phyloP scores from a whole-genome alignment of 2,797 vertebrate species.

The Notamacropus eugenii region DNA sequence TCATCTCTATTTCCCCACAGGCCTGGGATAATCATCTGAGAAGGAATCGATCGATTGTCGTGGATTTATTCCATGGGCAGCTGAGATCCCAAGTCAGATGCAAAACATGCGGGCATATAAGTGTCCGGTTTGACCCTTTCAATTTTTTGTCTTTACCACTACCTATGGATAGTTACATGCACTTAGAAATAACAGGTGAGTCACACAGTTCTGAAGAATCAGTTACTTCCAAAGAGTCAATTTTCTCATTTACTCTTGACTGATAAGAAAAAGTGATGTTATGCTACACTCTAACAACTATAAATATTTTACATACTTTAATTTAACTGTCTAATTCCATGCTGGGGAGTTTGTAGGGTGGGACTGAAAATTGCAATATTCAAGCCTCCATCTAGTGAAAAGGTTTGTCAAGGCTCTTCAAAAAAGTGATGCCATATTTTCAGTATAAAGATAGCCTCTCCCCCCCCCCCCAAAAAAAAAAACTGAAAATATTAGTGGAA shows the following conservation, averaged over 20 bases:
- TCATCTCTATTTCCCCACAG: slow-evolving; percentile 81
- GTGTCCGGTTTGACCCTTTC: slow-evolving; percentile 98
- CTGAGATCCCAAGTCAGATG: slow-evolving; percentile 99
- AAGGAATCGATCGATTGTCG: slow-evolving; percentile 97
- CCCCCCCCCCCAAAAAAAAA: too few species aligned
- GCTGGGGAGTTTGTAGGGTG: slow-evolving; percentile 31
- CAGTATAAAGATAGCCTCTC: not conserved
- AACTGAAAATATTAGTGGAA: not conserved
- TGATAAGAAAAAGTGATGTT: slow-evolving; percentile 40
- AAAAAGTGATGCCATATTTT: not conserved
- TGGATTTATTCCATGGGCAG: slow-evolving; percentile 98
- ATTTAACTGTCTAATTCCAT: slow-evolving; percentile 33
- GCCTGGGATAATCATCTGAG: slow-evolving; percentile 99
- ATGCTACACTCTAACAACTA: slow-evolving; percentile 28
- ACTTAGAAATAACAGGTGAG: slow-evolving; percentile 98
- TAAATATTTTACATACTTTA: slow-evolving; percentile 40
- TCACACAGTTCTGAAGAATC: slow-evolving; percentile 50
- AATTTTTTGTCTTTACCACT: slow-evolving; percentile 98
- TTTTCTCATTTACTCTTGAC: slow-evolving; percentile 48
- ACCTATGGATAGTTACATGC: slow-evolving; percentile 99
- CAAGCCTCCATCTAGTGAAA: not conserved
- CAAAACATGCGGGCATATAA: slow-evolving; percentile 98
- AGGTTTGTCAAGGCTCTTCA: not conserved
- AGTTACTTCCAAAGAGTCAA: slow-evolving; percentile 44
- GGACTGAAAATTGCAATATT: not conserved